A percentile compares a stretch with the other conserved stretches of the same genome.
phyloP scores from a whole-genome alignment of 2,113 vertebrate genomes.

The Origma solitaria region DNA sequence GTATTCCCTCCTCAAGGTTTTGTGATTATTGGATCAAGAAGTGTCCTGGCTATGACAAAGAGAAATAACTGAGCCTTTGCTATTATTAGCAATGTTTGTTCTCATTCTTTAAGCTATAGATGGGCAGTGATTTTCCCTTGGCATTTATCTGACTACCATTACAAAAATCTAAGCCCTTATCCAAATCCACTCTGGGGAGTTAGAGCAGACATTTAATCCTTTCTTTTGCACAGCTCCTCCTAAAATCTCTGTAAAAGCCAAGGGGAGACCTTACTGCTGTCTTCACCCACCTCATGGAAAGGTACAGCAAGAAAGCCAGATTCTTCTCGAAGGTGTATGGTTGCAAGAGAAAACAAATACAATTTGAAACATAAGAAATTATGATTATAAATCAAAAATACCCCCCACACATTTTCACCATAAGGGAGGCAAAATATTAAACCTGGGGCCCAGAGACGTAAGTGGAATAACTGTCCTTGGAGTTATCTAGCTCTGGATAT shows the following conservation, averaged over 20 bases:
- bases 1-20: neutral
- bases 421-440: neutral
- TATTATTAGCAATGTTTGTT: neutral
- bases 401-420: neutral
- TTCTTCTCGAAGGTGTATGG: neutral
- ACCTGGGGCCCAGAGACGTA: neutral
- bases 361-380: neutral
- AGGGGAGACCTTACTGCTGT: neutral
- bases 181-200: neutral
- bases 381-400: neutral
- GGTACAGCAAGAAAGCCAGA: neutral
- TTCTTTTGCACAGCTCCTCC: neutral
- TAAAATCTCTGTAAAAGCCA: neutral
- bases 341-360: neutral
- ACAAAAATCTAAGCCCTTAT: neutral
- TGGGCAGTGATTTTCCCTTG: neutral
- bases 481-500: neutral
- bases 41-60: neutral
- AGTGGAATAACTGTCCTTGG: neutral
- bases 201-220: neutral
- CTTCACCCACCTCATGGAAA: neutral
- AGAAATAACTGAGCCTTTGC: neutral
- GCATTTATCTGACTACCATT: neutral
- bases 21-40: conserved; percentile 25
- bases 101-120: neutral